These are phyloP conservation scores for Ylistrum balloti DNA, from an alignment of 1,140 invertebrate species.

Conservation along the genomic window DNA sequence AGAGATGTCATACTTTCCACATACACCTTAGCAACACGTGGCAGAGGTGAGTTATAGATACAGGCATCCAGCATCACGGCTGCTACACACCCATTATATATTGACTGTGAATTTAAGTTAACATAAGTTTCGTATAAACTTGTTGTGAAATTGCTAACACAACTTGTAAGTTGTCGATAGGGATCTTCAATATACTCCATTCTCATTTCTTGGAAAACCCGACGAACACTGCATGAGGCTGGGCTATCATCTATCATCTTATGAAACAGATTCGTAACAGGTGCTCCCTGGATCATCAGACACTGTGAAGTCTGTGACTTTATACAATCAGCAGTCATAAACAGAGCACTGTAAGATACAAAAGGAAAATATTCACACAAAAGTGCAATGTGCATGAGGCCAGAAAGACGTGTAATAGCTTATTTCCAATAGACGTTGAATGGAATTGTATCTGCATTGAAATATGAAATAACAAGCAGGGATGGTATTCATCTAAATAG, in stretches of 20 bases:
- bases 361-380: background rate
- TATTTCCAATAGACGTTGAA: no score
- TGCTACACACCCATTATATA: background rate
- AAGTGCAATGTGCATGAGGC: background rate
- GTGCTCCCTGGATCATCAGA: background rate
- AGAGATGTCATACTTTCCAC: background rate
- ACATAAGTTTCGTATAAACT: background rate
- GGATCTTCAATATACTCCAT: background rate
- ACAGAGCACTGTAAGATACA: background rate
- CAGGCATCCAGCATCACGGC: background rate
- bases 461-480: no score
- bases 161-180: background rate
- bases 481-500: no score
- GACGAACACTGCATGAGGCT: background rate
- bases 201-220: background rate
- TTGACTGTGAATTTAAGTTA: background rate
- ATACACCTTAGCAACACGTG: background rate
- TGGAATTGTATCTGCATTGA: no score
- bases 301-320: background rate
- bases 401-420: background rate
- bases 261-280: background rate
- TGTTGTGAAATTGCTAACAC: background rate
- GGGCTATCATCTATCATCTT: background rate
- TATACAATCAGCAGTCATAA: background rate
- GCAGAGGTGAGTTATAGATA: background rate